Percentiles rank a stretch among this genome's conserved stretches.
These are phyloP conservation scores for Tribolium madens DNA, from an alignment of 1,140 invertebrate genomes.

Conservation along the genomic window DNA sequence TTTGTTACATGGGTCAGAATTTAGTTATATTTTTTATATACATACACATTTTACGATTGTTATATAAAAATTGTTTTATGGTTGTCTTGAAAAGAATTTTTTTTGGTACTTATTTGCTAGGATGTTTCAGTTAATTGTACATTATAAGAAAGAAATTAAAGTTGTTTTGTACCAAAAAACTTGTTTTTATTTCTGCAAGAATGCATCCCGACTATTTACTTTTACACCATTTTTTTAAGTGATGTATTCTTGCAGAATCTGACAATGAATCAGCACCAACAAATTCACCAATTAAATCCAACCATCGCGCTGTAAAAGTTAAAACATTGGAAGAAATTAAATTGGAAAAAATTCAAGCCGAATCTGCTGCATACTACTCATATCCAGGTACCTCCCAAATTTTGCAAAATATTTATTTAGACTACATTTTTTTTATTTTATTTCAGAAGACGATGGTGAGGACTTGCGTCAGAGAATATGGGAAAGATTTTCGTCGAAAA, in stretches of 20 bases:
- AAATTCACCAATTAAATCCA: conserved; percentile 70
- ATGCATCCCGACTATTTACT: conserved; percentile 52
- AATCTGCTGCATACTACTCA: conserved; percentile 75
- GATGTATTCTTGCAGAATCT: conserved; percentile 79
- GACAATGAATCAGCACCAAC: conserved; percentile 76
- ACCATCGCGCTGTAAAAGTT: conserved; percentile 65
- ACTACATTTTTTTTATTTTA: conserved; percentile 1
- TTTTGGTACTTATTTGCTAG: conserved; percentile 31
- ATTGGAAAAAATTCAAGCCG: conserved; percentile 76
- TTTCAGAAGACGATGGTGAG: conserved; percentile 41
- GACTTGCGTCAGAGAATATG: conserved; percentile 54
- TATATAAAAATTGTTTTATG: conserved; percentile 42
- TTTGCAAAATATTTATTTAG: not conserved
- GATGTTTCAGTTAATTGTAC: conserved; percentile 36
- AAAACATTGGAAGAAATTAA: conserved; percentile 77
- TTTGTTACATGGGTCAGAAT: conserved; percentile 40
- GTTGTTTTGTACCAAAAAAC: conserved; percentile 48
- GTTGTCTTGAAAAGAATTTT: conserved; percentile 36
- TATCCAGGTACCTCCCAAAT: conserved; percentile 64
- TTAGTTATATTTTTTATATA: conserved; percentile 39
- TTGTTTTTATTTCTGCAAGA: conserved; percentile 58
- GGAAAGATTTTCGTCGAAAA: conserved; percentile 39
- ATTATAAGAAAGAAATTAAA: conserved; percentile 37
- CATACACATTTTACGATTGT: conserved; percentile 32
- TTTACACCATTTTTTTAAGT: conserved; percentile 43